phyloP scores from a whole-genome alignment of 1,140 invertebrate species.

The Polypedilum vanderplanki region DNA sequence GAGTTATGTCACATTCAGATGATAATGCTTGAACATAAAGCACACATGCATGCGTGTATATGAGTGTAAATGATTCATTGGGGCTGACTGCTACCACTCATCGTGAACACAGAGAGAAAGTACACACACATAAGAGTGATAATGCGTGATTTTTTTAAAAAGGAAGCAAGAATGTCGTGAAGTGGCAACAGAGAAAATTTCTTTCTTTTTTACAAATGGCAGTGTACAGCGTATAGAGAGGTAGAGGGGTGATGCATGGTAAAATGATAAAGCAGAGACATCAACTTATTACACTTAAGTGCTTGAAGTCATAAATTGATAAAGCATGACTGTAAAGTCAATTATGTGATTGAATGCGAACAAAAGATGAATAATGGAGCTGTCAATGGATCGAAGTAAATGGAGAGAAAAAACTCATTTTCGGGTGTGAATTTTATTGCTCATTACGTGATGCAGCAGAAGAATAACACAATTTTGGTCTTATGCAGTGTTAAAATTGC shows the following conservation, averaged over 20 bases:
- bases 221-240: no score
- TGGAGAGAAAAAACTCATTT: neutral
- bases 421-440: conserved; percentile 5
- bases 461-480: neutral
- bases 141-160: neutral
- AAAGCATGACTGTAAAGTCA: conserved; percentile 12
- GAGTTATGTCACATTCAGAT: conserved; percentile 17
- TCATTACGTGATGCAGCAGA: conserved; percentile 1
- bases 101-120: neutral
- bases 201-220: no score
- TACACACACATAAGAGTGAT: neutral
- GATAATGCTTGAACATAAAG: neutral
- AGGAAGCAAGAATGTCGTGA: no score
- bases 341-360: neutral
- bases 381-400: neutral
- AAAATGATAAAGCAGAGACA: conserved; percentile 1
- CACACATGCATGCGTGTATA: no score
- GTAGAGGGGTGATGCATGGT: neutral
- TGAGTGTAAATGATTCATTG: neutral
- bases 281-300: conserved; percentile 18
- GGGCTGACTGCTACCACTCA: neutral
- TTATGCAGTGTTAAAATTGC: conserved; percentile 7
- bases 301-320: neutral
- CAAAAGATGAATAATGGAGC: neutral
- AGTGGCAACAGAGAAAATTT: no score